Evolutionary conservation across 2,113 vertebrate species (phyloP), one percentile per base, ranked within the genome.

Genomic region (Calidris pygmaea): DNA sequence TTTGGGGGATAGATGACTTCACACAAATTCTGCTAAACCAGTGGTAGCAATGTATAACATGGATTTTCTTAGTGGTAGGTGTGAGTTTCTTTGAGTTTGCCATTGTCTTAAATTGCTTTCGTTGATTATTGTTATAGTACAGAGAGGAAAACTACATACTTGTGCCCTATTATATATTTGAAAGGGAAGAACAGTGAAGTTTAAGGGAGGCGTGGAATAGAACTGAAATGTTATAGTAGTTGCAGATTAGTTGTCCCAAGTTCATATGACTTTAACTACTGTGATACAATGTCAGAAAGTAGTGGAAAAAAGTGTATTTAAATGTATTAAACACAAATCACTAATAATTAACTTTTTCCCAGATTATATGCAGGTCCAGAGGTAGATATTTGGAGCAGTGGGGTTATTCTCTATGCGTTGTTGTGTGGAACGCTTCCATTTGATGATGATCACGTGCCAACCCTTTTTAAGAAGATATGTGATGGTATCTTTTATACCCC

Each of bases 401-500:
- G 99, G 2, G 99, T 99, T 94, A 99, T 99, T 94, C 99, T 99
- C 22, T 99, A 99, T 34, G 99, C 99, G 50, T 97, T 99, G 90
- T 96, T 99, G 72, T 99, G 99, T 26, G 99, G 99, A 87, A 99
- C 99, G 0, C 98, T 99, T 89, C 99, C 99, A 9, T 99, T 99
- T 62, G 99, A 99, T 75, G 99, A 99, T 55, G 99, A 99, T 97
- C 99, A 99, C 0, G 99, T 99, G 98, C 99, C 99, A 98, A 99
- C 99, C 5, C 99, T 99, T 85, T 99, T 99, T 96, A 99, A 99
- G 98, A 99, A 99, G 98, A 99, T 99, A 98, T 99, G 99, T 78
- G 99, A 99, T 79, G 99, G 99, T 79, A 99, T 99, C 89, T 99
- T 99, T 97, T 99, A 99, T 97, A 99, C 99, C 5, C 99, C 99